Percentiles rank a stretch among this genome's conserved stretches.
Evolutionary conservation across 2,797 vertebrate genomes (phyloP).

Genomic region (Diplodus sargus): DNA sequence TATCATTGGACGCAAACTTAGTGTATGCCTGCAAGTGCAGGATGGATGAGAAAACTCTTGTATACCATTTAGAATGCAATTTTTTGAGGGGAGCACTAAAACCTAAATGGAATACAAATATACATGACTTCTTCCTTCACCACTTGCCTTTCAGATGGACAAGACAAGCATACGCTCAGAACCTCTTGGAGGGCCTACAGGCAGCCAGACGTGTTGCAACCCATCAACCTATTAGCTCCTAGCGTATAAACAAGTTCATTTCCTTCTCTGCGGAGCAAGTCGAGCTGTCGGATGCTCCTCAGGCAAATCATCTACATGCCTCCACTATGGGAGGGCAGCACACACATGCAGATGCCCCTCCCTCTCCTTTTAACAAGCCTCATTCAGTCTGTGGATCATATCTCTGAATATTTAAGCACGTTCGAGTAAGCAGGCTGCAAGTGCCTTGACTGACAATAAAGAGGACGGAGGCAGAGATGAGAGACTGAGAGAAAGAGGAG

Average conservation of each 20-base stretch:
- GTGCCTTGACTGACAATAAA: conserved; percentile 56
- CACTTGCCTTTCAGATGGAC: conserved; percentile 4
- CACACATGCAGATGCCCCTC: conserved; percentile 7
- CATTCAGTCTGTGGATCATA: conserved; percentile 40
- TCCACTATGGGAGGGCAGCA: conserved; percentile 14
- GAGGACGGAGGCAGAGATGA: conserved; percentile 13
- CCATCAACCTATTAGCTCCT: conserved; percentile 42
- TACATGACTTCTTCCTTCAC: not conserved
- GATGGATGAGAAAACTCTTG: too few species aligned
- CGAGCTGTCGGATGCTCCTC: conserved; percentile 47
- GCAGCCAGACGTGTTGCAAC: conserved; percentile 16
- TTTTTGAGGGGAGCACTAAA: not conserved
- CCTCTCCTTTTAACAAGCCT: conserved; percentile 49
- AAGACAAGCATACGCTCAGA: conserved; percentile 4
- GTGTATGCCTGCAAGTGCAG: too few species aligned
- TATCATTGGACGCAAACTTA: too few species aligned
- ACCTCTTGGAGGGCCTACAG: conserved; percentile 4
- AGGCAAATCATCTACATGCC: conserved; percentile 42
- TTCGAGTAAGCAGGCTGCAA: conserved; percentile 31
- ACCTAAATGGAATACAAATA: not conserved
- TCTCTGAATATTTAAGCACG: conserved; percentile 50
- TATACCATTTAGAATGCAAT: too few species aligned
- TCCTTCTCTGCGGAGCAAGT: conserved; percentile 29
- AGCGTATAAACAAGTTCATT: conserved; percentile 48
- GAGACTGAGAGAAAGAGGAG: conserved; percentile 29